Base-by-base conservation (phyloP, 1,140 invertebrate genomes). In the Rhagoletis zephyria region DNA sequence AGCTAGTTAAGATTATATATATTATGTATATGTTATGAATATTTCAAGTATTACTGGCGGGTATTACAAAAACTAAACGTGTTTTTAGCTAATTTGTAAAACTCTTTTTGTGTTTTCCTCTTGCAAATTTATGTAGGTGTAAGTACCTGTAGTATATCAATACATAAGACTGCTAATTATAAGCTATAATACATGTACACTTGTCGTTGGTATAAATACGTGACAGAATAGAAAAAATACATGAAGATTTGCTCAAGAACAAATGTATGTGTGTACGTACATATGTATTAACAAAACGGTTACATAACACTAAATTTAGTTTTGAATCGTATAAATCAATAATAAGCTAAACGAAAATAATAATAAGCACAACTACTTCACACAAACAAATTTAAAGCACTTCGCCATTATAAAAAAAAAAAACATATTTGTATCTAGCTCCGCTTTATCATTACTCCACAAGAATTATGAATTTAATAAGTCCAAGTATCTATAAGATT, bases 381-480 rank as follows among this genome's bases (percentile, higher is more conserved):
- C 30, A 30, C 10, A 67, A 67, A 67, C 64, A 67, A 65, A 9
- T 30, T 19, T 65, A 40, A 67, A 67, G 30, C 64, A 67, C 64
- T 67, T 65, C 19, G 5, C 6, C 40, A 67, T 67, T 40, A 67
- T 40, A 67, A 67, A 19, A 30, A 30, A 30, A 30, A 30, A 30
- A 7, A 40, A 67, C 64, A 67, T 67, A 67, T 67, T 67, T 10
- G 10, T 10, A 56, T 56, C 51, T 56, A 30, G 30, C 30, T 64
- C 30, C n/a, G 30, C 63, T 19, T 64, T 64, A 4, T 42, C 30
- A 67, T 40, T 67, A 40, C 40, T 65, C 51, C 5, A 56, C 51
- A 67, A 67, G 40, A 12, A 67, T 40, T 40, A 67, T 74, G 70
- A 74, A 74, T 74, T 74, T 16, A 48, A 74, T 42, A 74, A 74